Percentiles rank a stretch among this genome's conserved stretches.
Evolutionary conservation across 30 jellyfish, hydroid and myxozoan genomes (phyloP).

Genomic region (Morbakka virulenta): DNA sequence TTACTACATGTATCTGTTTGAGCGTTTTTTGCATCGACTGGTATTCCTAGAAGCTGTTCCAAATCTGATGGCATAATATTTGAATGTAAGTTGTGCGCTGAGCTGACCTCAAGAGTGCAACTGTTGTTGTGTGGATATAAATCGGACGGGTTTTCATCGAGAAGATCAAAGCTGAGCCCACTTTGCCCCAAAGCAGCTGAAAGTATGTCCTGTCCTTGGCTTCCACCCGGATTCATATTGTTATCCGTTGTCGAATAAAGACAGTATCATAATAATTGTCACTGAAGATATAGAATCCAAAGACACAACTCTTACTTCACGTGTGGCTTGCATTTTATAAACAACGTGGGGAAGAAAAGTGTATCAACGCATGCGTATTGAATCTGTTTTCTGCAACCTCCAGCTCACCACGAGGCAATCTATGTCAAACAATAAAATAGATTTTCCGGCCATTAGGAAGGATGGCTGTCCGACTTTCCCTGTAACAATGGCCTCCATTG

Average conservation of each 20-base stretch:
- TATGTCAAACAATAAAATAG: too few species aligned
- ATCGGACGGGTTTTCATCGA: slow-evolving; percentile 45
- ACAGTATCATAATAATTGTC: background rate
- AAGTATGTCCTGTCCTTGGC: slow-evolving; percentile 66
- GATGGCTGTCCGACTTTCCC: too few species aligned
- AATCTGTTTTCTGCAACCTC: too few species aligned
- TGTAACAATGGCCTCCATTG: too few species aligned
- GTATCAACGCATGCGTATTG: background rate
- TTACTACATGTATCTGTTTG: slow-evolving; percentile 12
- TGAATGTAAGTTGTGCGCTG: slow-evolving; percentile 11
- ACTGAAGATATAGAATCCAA: background rate
- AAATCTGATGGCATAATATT: background rate
- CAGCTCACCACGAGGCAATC: too few species aligned
- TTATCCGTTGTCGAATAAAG: slow-evolving; percentile 65
- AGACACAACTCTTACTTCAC: background rate
- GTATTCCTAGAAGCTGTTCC: background rate
- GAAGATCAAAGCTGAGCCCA: slow-evolving; percentile 67
- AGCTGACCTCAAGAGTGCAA: slow-evolving; percentile 39
- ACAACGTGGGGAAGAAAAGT: background rate
- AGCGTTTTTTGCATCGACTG: background rate
- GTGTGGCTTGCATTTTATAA: background rate
- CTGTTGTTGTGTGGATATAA: slow-evolving; percentile 63
- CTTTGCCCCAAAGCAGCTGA: slow-evolving; percentile 99
- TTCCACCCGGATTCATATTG: slow-evolving; percentile 17
- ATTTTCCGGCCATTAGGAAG: too few species aligned